Conservation (phyloP, 2,888 invertebrate species). For the Bombyx huttoni region DNA sequence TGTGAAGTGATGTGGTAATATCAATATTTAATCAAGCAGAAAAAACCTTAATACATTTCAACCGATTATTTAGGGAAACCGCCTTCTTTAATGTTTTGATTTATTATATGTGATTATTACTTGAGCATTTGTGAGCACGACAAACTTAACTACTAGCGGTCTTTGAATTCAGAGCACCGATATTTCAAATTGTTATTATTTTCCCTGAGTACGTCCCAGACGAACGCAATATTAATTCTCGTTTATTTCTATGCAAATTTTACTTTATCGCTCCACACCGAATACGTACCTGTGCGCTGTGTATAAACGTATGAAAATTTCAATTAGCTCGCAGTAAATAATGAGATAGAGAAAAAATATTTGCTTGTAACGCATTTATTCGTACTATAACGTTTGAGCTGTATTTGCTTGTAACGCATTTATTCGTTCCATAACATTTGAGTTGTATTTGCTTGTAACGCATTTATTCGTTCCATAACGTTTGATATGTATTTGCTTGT, state of each 20-base stretch:
- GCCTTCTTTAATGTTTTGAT: too few relatives aligned
- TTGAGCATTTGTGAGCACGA: too few relatives aligned
- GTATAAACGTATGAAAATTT: constrained; percentile 4
- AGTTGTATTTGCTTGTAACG: neutral
- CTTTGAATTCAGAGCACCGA: too few relatives aligned
- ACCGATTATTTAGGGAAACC: too few relatives aligned
- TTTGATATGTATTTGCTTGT: neutral
- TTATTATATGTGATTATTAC: too few relatives aligned
- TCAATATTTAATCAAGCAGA: too few relatives aligned
- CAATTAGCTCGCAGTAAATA: constrained; percentile 1
- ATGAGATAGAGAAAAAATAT: neutral
- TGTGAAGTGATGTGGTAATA: too few relatives aligned
- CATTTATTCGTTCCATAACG: neutral
- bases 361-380: neutral
- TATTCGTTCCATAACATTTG: neutral
- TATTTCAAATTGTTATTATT: neutral
- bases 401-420: neutral
- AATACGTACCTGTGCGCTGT: constrained; percentile 5
- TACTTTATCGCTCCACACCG: constrained; percentile 8
- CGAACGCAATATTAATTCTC: constrained; percentile 8
- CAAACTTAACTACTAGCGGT: too few relatives aligned
- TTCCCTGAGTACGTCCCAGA: neutral
- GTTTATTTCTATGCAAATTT: constrained; percentile 16
- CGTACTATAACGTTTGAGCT: neutral
- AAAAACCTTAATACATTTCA: too few relatives aligned